phyloP scores from a whole-genome alignment of 2,888 invertebrate genomes.

The Drosophila pseudotakahashii region DNA sequence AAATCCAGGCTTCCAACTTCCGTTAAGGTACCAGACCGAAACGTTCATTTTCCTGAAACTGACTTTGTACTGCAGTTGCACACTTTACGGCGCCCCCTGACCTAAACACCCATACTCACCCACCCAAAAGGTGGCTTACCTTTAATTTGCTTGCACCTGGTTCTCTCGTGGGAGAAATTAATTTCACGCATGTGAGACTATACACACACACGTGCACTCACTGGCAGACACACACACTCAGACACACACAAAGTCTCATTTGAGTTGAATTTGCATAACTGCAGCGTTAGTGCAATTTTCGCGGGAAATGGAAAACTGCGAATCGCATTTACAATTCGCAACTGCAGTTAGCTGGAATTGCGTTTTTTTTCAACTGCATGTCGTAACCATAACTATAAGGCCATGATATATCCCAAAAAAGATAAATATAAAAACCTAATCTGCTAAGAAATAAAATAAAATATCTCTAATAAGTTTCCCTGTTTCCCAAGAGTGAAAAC shows the following conservation, averaged over 20 bases:
- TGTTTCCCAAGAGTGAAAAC: background rate
- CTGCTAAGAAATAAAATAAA: constrained; percentile 3
- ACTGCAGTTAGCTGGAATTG: constrained; percentile 42
- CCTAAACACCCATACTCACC: background rate
- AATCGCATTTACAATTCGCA: constrained; percentile 57
- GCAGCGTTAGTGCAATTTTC: constrained; percentile 42
- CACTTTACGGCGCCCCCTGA: background rate
- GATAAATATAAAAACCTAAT: background rate
- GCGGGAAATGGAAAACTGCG: constrained; percentile 42
- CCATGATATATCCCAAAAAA: background rate
- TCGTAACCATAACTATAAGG: constrained; percentile 11
- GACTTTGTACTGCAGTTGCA: constrained; percentile 6
- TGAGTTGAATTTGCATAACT: constrained; percentile 60
- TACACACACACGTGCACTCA: constrained; percentile 7
- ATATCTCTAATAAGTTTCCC: background rate
- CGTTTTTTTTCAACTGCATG: background rate
- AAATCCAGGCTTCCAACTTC: background rate
- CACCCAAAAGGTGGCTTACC: constrained; percentile 16
- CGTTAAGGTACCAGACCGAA: background rate
- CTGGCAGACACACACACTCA: background rate
- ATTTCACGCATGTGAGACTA: constrained; percentile 37
- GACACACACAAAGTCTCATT: constrained; percentile 31
- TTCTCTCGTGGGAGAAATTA: constrained; percentile 36
- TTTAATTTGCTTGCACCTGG: constrained; percentile 26
- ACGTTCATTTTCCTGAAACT: constrained; percentile 1